Evolutionary conservation across 1,140 invertebrate genomes (phyloP), one percentile per base, ranked within the genome.

Genomic region (Drosophila teissieri): DNA sequence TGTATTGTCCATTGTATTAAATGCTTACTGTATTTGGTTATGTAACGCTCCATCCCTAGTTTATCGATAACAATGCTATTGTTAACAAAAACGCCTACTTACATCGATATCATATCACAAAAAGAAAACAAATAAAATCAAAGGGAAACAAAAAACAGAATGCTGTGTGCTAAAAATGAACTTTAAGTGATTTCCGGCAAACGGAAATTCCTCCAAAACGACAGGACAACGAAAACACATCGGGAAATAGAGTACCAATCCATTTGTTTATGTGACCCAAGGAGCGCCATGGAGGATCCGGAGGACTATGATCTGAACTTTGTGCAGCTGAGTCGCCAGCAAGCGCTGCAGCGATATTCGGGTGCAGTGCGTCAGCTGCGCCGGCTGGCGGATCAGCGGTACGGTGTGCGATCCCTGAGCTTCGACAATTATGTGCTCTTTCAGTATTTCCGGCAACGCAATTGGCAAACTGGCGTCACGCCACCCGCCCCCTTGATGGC

Each of bases 391-490:
- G 91, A 92, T 40, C 51, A 69, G 3, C 76, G 78, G 8, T 91
- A 78, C 37, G 78, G 80, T 7, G 80, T 92, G 37, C 85, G 83
- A 15, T 72, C 89, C 10, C 52, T 90, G 6, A 80, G 75, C 57
- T 92, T 92, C 27, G 90, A 92, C 45, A 91, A 91, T 52, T 92
- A 89, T 49, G 75, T 92, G 49, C 64, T 92, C 45, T 89, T 78
- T 53, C 89, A 92, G 49, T 92, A 92, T 45, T 92, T 92, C 42
- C 78, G 78, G n/a, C 89, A 90, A 51, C 75, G 70, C 36, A 83
- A 46, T 8, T 68, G 44, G 45, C 57, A 15, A 12, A 42, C 24
- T 12, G 63, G 49, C 27, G 15, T 44, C n/a, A 48, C 24, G 4
- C 34, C 40, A 1, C 10, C 65, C 4, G 75, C 53, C 19, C 80